phyloP scores from a whole-genome alignment of 2,797 vertebrate species.

The Argentina silus region DNA sequence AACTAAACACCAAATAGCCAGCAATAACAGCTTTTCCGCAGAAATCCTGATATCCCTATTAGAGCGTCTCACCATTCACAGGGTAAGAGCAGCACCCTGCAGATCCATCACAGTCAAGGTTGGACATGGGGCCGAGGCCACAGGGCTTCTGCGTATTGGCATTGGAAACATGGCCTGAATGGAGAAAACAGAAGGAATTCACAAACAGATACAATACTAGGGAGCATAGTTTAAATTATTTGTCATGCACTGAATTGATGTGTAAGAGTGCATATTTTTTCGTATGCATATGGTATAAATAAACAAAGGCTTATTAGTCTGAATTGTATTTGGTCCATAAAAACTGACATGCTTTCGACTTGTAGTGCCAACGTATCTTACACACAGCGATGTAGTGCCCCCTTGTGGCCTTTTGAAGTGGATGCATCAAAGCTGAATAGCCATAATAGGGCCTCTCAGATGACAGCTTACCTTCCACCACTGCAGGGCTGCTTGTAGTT shows the following conservation, averaged over 20 bases:
- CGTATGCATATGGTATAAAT: too few species aligned
- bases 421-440: neutral
- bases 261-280: too few species aligned
- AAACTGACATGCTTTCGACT: too few species aligned
- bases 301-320: too few species aligned
- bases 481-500: neutral
- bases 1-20: neutral
- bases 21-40: neutral
- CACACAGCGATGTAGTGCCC: constrained; percentile 19
- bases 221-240: too few species aligned
- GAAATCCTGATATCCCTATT: neutral
- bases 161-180: neutral
- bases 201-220: too few species aligned
- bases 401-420: constrained; percentile 33
- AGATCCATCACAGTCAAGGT: neutral
- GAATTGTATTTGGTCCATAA: too few species aligned
- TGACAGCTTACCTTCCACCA: constrained; percentile 34
- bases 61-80: neutral
- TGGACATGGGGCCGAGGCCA: neutral
- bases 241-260: too few species aligned
- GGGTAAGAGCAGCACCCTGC: neutral
- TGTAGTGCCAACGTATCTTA: neutral
- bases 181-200: neutral
- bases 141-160: neutral
- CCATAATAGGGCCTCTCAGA: neutral